Base-by-base conservation (phyloP, 2,113 vertebrate species). In the Cyanoderma ruficeps region DNA sequence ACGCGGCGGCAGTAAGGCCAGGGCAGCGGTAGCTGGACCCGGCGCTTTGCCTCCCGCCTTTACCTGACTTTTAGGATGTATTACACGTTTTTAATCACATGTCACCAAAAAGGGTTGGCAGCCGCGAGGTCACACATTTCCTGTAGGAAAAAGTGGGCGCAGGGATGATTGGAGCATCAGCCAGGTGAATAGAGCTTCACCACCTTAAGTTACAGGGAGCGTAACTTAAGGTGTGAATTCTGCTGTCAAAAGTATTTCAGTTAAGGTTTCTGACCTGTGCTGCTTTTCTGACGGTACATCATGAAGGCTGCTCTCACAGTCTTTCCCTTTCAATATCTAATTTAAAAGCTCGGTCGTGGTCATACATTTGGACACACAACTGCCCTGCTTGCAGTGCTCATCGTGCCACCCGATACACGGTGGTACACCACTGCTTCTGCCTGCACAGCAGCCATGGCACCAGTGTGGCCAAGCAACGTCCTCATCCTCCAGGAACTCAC, bases 11-110 rank as follows among this genome's bases (percentile, higher is more conserved):
- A 11, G 20, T 0, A 50, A 16, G 46, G 3, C 7, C 0, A 11
- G 0, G 12, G 6, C 6, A 0, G 70, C 11, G 24, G 2, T 3
- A 0, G 14, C 8, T n/a, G 0, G 3, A 1, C 9, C 2, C 10
- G 14, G 14, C 20, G 3, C 8, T 17, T 28, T 0, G 4, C 42
- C 24, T 35, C 6, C 19, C 12, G 30, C 10, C 24, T 16, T 16
- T 7, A 28, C 24, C 6, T 10, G 37, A 4, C 31, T 33, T 21
- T 33, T 8, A 9, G 39, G 2, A 6, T 22, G 14, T 24, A 8
- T 8, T 10, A 30, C 9, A 18, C 3, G 11, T 4, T 63, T 80
- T 31, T 10, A 50, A 22, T 10, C 7, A 7, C 16, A 13, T 39
- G 41, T 1, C 7, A 33, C 27, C 31, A 9, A 27, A 77, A 52